phyloP scores from a whole-genome alignment of 2,113 vertebrate species.

The Sander vitreus region DNA sequence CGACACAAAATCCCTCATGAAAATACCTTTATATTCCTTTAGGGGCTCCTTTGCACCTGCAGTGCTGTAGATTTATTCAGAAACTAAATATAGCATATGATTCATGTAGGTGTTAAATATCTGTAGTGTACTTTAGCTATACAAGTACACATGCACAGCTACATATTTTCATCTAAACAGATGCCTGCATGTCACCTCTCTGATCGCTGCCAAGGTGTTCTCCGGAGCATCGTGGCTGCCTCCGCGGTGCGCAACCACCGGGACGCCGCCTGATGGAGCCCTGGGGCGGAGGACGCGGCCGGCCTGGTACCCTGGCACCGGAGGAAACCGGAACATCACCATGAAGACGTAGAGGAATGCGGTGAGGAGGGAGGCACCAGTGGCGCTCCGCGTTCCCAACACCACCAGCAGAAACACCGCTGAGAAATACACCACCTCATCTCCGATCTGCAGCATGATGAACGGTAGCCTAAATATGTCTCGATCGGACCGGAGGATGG shows the following conservation, averaged over 20 bases:
- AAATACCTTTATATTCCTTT: not conserved
- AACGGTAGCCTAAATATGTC: not conserved
- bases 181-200: constrained; percentile 81
- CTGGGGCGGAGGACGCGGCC: constrained; percentile 86
- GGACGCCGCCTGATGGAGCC: constrained; percentile 60
- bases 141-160: not conserved
- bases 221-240: constrained; percentile 93
- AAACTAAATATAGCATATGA: not conserved
- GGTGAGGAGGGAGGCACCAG: constrained; percentile 83
- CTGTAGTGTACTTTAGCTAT: not conserved
- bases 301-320: constrained; percentile 81
- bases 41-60: not conserved
- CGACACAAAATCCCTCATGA: not conserved
- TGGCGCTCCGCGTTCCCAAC: constrained; percentile 85
- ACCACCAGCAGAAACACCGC: constrained; percentile 80
- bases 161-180: not conserved
- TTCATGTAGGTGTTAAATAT: not conserved
- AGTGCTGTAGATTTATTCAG: not conserved
- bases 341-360: constrained; percentile 86
- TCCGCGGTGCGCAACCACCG: constrained; percentile 90
- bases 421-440: constrained; percentile 82
- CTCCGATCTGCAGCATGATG: constrained; percentile 84
- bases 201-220: constrained; percentile 92
- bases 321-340: constrained; percentile 87
- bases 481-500: not conserved